These are phyloP conservation scores for Mycalesis mineus DNA, from an alignment of 2,888 invertebrate species.

Conservation along the genomic window DNA sequence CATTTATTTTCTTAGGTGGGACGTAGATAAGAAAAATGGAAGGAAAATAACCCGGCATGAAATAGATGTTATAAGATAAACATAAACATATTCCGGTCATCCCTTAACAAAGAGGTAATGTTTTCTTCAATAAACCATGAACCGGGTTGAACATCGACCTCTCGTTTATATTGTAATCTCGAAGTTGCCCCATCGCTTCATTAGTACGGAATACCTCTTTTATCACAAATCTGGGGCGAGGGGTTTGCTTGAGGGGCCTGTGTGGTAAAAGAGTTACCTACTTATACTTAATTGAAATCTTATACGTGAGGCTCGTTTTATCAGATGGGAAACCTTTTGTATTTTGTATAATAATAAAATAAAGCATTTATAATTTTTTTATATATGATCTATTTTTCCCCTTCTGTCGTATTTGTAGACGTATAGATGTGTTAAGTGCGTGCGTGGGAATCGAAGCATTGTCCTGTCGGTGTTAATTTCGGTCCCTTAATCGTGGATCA, in stretches of 20 bases:
- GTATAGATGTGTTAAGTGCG: too few species aligned
- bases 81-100: background rate
- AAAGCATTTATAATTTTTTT: too few species aligned
- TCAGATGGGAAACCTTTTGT: constrained; percentile 2
- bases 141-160: constrained; percentile 3
- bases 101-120: constrained; percentile 6
- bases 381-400: too few species aligned
- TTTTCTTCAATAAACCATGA: constrained; percentile 20
- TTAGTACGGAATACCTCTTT: constrained; percentile 13
- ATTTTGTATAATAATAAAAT: background rate
- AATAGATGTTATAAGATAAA: too few species aligned
- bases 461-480: too few species aligned
- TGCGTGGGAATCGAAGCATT: too few species aligned
- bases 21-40: too few species aligned
- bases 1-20: too few species aligned
- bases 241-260: constrained; percentile 5
- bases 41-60: too few species aligned
- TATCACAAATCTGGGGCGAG: constrained; percentile 13
- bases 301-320: constrained; percentile 4
- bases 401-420: too few species aligned
- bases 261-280: constrained; percentile 16
- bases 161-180: constrained; percentile 10
- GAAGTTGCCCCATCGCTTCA: constrained; percentile 14
- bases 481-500: too few species aligned
- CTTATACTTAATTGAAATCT: constrained; percentile 16